Evolutionary conservation across 2,888 invertebrate genomes (phyloP).

Genomic region (Chloromyia formosa): DNA sequence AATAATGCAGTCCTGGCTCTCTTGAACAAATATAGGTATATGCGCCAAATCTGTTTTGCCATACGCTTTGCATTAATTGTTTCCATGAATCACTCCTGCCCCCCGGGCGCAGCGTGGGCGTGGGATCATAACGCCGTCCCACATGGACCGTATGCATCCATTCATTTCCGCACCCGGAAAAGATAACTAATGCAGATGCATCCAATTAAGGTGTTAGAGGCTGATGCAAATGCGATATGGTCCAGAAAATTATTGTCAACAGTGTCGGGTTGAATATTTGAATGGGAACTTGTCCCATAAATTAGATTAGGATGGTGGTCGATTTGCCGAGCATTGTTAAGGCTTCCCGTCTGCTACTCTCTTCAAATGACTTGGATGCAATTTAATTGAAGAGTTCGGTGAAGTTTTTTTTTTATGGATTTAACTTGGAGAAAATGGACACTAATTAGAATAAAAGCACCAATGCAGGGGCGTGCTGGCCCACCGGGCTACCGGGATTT

Average conservation of each 20-base stretch:
- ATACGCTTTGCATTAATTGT: conserved; percentile 24
- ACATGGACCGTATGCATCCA: background rate
- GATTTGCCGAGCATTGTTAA: no score
- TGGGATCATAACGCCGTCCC: background rate
- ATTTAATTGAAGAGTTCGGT: no score
- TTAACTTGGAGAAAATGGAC: no score
- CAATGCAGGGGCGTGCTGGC: no score
- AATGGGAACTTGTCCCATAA: conserved; percentile 15
- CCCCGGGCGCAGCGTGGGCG: background rate
- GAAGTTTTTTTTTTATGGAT: no score
- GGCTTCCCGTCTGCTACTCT: no score
- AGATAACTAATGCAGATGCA: conserved; percentile 36
- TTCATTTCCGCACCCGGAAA: background rate
- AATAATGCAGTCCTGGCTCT: no score
- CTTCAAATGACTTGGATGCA: no score
- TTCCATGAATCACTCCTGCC: background rate
- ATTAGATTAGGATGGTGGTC: conserved; percentile 1
- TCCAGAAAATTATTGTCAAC: conserved; percentile 25
- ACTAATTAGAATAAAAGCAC: no score
- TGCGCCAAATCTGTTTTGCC: conserved; percentile 25
- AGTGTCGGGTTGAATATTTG: background rate
- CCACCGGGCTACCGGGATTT: no score
- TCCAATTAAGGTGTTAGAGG: conserved; percentile 37
- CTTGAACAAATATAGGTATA: no score
- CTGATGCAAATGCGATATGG: conserved; percentile 32